phyloP scores from a whole-genome alignment of 2,888 invertebrate species.

The Actias luna region DNA sequence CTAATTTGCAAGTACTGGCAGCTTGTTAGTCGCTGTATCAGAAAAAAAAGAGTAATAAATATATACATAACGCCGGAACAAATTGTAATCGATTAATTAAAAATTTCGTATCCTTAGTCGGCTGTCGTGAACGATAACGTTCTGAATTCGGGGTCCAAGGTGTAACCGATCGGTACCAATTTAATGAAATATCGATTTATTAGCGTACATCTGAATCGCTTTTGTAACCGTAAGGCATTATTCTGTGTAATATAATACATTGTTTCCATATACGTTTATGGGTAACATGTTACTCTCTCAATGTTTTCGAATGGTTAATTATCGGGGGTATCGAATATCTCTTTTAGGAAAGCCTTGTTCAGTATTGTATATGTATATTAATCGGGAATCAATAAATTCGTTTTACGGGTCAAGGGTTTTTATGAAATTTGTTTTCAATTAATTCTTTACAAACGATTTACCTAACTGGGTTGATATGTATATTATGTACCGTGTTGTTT shows the following conservation, averaged over 20 bases:
- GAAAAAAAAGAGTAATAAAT: not conserved
- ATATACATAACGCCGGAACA: conserved; percentile 26
- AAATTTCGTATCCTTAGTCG: conserved; percentile 22
- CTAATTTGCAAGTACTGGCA: conserved; percentile 12
- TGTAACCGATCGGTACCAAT: conserved; percentile 29
- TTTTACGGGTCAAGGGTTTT: conserved; percentile 12
- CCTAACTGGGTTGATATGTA: not conserved
- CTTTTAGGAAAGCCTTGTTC: conserved; percentile 1
- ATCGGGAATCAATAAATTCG: conserved; percentile 8
- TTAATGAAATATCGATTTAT: conserved; percentile 35
- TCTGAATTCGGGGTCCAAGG: conserved; percentile 25
- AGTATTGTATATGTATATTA: conserved; percentile 7
- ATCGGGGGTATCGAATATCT: not conserved
- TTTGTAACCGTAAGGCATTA: conserved; percentile 10
- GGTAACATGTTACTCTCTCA: not conserved
- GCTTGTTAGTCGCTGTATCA: not conserved
- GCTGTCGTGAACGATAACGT: conserved; percentile 25
- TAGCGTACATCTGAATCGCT: conserved; percentile 17
- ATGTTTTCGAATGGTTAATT: conserved; percentile 14
- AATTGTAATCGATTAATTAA: conserved; percentile 31
- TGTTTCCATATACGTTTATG: not conserved
- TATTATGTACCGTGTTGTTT: not conserved
- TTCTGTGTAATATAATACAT: not conserved
- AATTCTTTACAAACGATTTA: not conserved
- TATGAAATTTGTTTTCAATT: conserved; percentile 9